A percentile compares a stretch with the other conserved stretches of the same genome.
These are phyloP conservation scores for Pogonus chalceus DNA, from an alignment of 1,140 invertebrate species.

Conservation along the genomic window DNA sequence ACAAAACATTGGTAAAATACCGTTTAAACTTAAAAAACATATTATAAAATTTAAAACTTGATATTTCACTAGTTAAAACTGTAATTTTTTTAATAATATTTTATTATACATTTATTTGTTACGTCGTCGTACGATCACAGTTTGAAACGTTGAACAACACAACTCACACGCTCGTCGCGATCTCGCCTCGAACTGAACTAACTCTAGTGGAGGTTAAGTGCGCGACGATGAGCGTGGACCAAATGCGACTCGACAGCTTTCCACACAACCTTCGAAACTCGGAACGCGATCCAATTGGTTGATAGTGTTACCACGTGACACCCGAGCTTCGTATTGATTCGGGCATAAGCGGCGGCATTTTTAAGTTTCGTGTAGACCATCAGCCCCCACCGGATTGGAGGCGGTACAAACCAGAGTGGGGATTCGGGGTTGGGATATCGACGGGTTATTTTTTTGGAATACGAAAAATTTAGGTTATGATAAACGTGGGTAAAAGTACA, in stretches of 20 bases:
- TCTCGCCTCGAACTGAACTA: slow-evolving; percentile 33
- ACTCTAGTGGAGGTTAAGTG: slow-evolving; percentile 23
- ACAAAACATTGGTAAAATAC: too few species aligned
- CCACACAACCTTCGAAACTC: slow-evolving; percentile 20
- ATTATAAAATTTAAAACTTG: too few species aligned
- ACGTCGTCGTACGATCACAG: slow-evolving; percentile 17
- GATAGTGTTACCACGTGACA: slow-evolving; percentile 47
- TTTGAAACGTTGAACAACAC: slow-evolving; percentile 30
- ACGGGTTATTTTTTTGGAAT: slow-evolving; percentile 13
- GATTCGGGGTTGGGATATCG: slow-evolving; percentile 13
- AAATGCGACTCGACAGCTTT: slow-evolving; percentile 18
- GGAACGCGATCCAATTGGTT: slow-evolving; percentile 36
- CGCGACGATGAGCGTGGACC: slow-evolving; percentile 23
- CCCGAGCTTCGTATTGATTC: slow-evolving; percentile 55
- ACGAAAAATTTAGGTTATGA: slow-evolving; percentile 9
- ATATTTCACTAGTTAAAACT: too few species aligned
- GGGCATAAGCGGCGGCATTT: slow-evolving; percentile 63
- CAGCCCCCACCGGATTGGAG: slow-evolving; percentile 20
- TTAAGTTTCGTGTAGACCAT: slow-evolving; percentile 52
- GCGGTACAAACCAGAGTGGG: slow-evolving; percentile 15
- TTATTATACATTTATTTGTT: neutral
- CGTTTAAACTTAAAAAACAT: too few species aligned
- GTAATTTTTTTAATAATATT: too few species aligned
- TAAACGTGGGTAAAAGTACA: neutral
- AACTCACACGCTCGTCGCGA: slow-evolving; percentile 36